Conservation (phyloP, 2,888 invertebrate genomes). For the Hemistola chrysoprasaria region DNA sequence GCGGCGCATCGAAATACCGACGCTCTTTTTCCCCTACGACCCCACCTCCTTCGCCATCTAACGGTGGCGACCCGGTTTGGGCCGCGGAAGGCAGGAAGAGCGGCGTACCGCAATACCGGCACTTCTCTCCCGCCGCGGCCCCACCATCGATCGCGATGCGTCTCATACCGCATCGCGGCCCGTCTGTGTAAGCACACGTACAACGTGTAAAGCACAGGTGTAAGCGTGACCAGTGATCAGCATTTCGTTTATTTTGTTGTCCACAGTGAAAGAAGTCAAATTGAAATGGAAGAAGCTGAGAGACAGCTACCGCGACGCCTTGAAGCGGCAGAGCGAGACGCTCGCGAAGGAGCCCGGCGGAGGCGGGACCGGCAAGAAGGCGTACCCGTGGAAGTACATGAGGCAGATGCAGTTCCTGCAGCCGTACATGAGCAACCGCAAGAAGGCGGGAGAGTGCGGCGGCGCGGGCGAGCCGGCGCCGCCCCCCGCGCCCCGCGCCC, state of each 20-base stretch:
- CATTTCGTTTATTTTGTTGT: not conserved
- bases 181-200: too few relatives aligned
- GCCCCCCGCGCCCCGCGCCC: constrained; percentile 31
- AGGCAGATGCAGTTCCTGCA: constrained; percentile 71
- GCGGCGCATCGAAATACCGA: too few relatives aligned
- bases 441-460: constrained; percentile 51
- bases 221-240: not conserved
- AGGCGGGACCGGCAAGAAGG: constrained; percentile 45
- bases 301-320: constrained; percentile 74
- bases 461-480: constrained; percentile 35
- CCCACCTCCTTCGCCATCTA: too few relatives aligned
- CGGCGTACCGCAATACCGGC: too few relatives aligned
- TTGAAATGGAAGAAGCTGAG: constrained; percentile 74
- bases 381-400: constrained; percentile 72
- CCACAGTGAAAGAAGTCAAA: constrained; percentile 73
- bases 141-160: too few relatives aligned
- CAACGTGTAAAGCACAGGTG: too few relatives aligned
- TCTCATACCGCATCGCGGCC: too few relatives aligned
- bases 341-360: constrained; percentile 51
- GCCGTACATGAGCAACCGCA: constrained; percentile 71
- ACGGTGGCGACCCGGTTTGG: too few relatives aligned
- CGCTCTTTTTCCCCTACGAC: too few relatives aligned
- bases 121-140: too few relatives aligned
- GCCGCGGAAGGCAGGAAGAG: too few relatives aligned
- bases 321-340: constrained; percentile 69